Base-by-base conservation (phyloP, 2,797 vertebrate species). In the Dryobates pubescens region DNA sequence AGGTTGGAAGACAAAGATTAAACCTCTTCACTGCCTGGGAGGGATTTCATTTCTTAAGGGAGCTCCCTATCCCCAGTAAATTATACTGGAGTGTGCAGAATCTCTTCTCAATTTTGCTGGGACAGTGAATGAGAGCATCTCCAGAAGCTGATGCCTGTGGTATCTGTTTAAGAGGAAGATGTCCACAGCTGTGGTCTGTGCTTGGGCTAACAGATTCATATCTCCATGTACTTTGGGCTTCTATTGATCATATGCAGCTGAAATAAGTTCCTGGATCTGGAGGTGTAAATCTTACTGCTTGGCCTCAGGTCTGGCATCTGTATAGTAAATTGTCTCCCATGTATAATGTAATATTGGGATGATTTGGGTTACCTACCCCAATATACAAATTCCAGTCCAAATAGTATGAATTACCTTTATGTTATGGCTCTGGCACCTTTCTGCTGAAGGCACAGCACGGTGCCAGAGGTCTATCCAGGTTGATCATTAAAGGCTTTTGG, bases 311-410 rank as follows among this genome's bases (percentile, higher is more conserved):
- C 76, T 89, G 70, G 65, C 63, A 83, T 6, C 34, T 58, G 29
- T 22, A 70, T 26, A 86, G 61, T n/a, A 87, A 88, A 64, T 76
- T 70, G 29, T 78, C 77, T 94, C 49, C 49, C 27, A 47, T 0
- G 1, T 20, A 65, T 45, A 78, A 57, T 38, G 67, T 19, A 18
- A 51, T 54, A 71, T 20, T 61, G 62, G 71, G 57, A 95, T 83
- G 59, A 89, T 77, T 70, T 57, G 76, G 27, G 38, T 79, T 91
- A 70, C 76, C 80, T 84, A n/a, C 58, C n/a, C 63, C 63, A 73
- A 68, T 38, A 81, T 13, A 78, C 9, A 76, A 82, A 41, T 78
- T 74, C 19, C 65, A 62, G 45, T 11, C 36, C 83, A 51, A 69
- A 22, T 67, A 72, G 69, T 69, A 74, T n/a, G 45, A 93, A 86